These are phyloP conservation scores for Cyprinus carpio DNA, from an alignment of 2,113 vertebrate genomes.

Conservation along the genomic window DNA sequence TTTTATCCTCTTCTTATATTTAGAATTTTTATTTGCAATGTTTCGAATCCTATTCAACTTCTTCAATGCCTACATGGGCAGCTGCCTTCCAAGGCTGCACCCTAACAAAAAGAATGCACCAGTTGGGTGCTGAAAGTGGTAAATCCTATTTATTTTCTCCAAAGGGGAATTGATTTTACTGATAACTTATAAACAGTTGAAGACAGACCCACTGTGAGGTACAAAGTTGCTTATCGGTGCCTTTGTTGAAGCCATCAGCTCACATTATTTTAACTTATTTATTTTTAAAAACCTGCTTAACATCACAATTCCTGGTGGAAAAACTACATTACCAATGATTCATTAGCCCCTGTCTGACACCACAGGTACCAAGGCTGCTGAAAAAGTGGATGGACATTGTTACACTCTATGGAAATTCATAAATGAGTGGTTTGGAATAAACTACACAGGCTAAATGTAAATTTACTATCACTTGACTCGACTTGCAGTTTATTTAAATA, in stretches of 20 bases:
- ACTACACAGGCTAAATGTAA: neutral
- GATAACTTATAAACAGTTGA: neutral
- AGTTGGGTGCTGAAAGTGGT: neutral
- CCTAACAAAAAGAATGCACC: neutral
- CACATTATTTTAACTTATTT: neutral
- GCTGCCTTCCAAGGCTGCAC: neutral
- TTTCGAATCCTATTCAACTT: neutral
- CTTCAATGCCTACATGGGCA: neutral
- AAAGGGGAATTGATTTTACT: neutral
- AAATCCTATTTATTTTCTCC: neutral
- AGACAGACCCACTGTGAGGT: neutral
- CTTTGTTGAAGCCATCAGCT: neutral
- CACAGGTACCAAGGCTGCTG: no score
- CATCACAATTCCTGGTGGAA: neutral
- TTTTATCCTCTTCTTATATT: neutral
- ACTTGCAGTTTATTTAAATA: neutral
- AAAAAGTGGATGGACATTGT: no score
- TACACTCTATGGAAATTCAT: neutral
- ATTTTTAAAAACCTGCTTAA: neutral
- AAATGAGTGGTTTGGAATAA: neutral
- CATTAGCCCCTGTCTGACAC: neutral
- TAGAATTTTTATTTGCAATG: neutral
- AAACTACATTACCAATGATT: neutral
- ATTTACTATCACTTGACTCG: neutral
- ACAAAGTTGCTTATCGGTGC: neutral